Evolutionary conservation across 2,113 vertebrate species (phyloP), one percentile per base, ranked within the genome.

Genomic region (Grantiella picta): DNA sequence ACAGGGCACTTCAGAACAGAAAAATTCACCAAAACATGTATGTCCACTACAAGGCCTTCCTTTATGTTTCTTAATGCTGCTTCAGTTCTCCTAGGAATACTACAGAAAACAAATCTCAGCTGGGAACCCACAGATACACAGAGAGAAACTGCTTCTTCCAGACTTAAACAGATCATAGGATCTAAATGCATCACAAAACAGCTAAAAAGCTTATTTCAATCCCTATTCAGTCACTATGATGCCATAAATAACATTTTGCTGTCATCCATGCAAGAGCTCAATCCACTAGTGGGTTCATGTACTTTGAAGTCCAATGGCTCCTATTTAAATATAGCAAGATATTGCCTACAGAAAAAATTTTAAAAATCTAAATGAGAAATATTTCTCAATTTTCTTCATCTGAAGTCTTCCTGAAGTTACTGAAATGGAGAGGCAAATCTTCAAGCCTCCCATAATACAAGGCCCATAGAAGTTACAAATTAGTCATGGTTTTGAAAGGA

Each of bases 401-500:
- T 49, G 8, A 82, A 77, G 19, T 24, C 36, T 64, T 56, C 33
- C 36, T 64, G 17, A 73, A 63, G n/a, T 23, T 56, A 72, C 8
- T 89, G 45, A 86, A 86, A 89, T 12, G 7, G 33, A 54, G 21
- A 16, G 9, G 13, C 6, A 92, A 90, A 73, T 24, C 23, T 89
- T 89, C 64, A 44, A 81, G 35, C 4, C 16, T 45, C 35, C 5
- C 22, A 83, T 69, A 91, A 71, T 17, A 31, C 1, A 82, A 76
- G 9, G n/a, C 4, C 13, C 15, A 56, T 4, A 31, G 21, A 89
- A 86, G 23, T 22, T 16, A 70, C 0, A 0, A 61, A 42, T 44
- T 40, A 63, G 22, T 38, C 31, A 71, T 15, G 11, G 11, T 38
- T 79, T 82, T 57, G 29, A 89, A 87, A 91, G 10, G 5, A 89